These are phyloP conservation scores for Congeria kusceri DNA, from an alignment of 2,888 invertebrate species.

Conservation along the genomic window DNA sequence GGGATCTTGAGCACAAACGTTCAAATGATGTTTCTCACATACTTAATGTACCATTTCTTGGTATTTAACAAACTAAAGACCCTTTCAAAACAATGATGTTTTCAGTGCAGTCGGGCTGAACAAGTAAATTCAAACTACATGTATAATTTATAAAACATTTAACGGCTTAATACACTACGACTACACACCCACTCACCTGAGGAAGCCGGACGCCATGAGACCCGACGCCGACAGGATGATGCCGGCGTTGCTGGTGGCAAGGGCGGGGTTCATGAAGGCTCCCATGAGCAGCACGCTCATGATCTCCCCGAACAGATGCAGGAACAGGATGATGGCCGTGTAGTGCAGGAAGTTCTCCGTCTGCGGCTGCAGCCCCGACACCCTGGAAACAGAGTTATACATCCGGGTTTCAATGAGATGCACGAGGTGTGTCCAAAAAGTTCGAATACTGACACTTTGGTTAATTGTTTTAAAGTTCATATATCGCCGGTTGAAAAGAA, in stretches of 20 bases:
- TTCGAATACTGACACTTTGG: too few species aligned
- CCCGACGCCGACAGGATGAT: slow-evolving; percentile 74
- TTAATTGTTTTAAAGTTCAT: too few species aligned
- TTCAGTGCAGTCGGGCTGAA: too few species aligned
- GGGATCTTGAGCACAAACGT: too few species aligned
- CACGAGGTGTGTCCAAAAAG: background rate
- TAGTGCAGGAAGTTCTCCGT: slow-evolving; percentile 72
- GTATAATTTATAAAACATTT: too few species aligned
- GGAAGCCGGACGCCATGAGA: slow-evolving; percentile 76
- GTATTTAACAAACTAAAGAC: too few species aligned
- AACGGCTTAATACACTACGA: background rate
- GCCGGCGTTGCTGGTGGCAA: slow-evolving; percentile 74
- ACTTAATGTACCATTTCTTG: too few species aligned
- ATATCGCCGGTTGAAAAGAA: too few species aligned
- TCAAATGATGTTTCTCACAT: too few species aligned
- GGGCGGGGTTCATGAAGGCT: slow-evolving; percentile 72
- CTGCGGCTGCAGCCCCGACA: slow-evolving; percentile 69
- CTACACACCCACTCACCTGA: slow-evolving; percentile 66
- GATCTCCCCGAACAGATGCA: slow-evolving; percentile 77
- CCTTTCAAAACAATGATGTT: too few species aligned
- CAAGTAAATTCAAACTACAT: too few species aligned
- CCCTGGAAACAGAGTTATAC: slow-evolving; percentile 67
- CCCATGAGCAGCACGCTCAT: slow-evolving; percentile 75
- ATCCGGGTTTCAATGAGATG: too few species aligned
- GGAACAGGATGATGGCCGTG: slow-evolving; percentile 67